phyloP scores from a whole-genome alignment of 2,113 vertebrate species.

The Catharus minimus region DNA sequence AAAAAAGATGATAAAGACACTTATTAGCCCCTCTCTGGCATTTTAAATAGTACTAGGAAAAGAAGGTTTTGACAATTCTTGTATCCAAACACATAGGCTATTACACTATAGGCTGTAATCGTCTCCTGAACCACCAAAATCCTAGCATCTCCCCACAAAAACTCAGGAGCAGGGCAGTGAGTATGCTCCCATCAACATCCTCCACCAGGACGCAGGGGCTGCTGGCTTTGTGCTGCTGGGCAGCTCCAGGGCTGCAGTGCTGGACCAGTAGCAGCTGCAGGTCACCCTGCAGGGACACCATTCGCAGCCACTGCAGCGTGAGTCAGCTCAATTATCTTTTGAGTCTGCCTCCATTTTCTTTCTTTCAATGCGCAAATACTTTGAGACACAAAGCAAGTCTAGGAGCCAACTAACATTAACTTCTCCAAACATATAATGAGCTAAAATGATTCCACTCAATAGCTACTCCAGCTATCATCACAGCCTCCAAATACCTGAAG shows the following conservation, averaged over 20 bases:
- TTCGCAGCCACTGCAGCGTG: background rate
- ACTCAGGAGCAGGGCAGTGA: accelerated
- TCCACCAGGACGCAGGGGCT: accelerated
- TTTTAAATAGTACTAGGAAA: background rate
- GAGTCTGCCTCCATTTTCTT: slow-evolving; percentile 34
- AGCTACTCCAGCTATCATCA: background rate
- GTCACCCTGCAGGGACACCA: background rate
- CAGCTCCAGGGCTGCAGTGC: background rate
- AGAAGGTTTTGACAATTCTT: background rate
- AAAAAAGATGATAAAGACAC: background rate
- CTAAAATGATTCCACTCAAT: background rate
- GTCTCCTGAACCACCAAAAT: background rate
- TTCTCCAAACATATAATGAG: background rate
- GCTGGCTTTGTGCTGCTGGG: accelerated
- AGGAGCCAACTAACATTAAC: background rate
- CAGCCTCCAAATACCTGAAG: background rate
- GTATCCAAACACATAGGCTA: background rate
- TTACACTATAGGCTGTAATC: background rate
- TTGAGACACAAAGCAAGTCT: background rate
- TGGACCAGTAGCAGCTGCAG: background rate
- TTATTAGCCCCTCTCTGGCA: background rate
- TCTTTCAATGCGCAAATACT: background rate
- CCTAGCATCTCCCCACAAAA: background rate
- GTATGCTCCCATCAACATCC: accelerated
- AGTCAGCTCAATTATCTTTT: slow-evolving; percentile 28